phyloP scores from a whole-genome alignment of 2,113 vertebrate species.

The Amazona vittata region DNA sequence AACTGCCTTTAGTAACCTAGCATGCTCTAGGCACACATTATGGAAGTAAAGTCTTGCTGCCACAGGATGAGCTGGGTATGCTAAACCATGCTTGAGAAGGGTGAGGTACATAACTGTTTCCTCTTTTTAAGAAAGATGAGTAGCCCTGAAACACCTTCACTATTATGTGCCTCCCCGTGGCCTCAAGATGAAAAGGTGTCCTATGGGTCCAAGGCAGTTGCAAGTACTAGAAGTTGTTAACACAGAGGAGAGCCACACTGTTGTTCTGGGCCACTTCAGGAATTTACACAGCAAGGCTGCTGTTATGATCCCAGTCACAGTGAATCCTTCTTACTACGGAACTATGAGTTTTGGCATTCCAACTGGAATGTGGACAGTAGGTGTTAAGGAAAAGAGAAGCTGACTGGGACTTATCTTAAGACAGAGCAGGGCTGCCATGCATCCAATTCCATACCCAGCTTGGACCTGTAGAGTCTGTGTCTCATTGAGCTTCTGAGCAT shows the following conservation, averaged over 20 bases:
- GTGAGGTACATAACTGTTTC: neutral
- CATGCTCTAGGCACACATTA: neutral
- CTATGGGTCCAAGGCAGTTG: neutral
- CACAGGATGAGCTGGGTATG: neutral
- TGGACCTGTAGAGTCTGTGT: neutral
- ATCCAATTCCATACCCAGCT: neutral
- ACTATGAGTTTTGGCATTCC: neutral
- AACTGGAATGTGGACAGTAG: neutral
- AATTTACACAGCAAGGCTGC: neutral
- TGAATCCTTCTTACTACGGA: conserved; percentile 27
- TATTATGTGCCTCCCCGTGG: neutral
- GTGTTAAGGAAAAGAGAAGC: neutral
- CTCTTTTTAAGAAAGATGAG: neutral
- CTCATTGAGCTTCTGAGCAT: neutral
- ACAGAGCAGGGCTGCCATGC: neutral
- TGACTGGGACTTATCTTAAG: neutral
- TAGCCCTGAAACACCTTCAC: neutral
- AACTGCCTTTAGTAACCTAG: neutral
- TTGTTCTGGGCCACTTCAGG: neutral
- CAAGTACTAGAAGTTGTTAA: neutral
- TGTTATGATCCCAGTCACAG: neutral
- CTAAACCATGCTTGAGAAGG: neutral
- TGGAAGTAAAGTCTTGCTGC: neutral
- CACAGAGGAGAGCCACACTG: neutral
- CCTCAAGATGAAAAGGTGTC: neutral